Base-by-base conservation (phyloP, 2,888 invertebrate genomes). In the Ormyrus labotus region DNA sequence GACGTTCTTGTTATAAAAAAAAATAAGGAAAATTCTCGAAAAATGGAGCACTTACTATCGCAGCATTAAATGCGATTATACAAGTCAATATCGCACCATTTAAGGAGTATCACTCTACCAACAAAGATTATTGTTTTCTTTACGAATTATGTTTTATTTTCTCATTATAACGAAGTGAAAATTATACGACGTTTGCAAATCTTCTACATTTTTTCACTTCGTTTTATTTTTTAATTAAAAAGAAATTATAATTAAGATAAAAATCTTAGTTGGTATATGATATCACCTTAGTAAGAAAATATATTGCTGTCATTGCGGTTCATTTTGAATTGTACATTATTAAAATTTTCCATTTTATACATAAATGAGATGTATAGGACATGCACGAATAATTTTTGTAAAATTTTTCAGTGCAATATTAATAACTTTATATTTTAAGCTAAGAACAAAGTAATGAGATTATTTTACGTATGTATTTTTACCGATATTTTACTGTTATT, bases 391-490 rank as follows among this genome's bases (percentile, higher is more conserved):
- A 68, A 74, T 80, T 74, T 34, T 78, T 78, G n/a, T 80, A 51
- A 64, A 80, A 80, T 80, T 82, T n/a, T 76, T 76, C 50, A 68
- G 82, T 80, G 80, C 82, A 80, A 80, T 80, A 78, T 63, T 76
- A 72, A 69, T 72, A 72, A 72, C 55, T 69, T 75, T 76, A 72
- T 78, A 75, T 55, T 76, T 72, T 80, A 77, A 77, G 73, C 70
- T 80, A 80, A 80, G 73, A 82, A 77, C 77, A 80, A 79, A 72
- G 60, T 77, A 71, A 77, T 77, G 80, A 82, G 80, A 80, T 80
- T 80, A 82, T 82, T 82, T 82, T 80, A 78, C 47, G 70, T 72
- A 77, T 64, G 58, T 81, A 78, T 78, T 75, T 81, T 78, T 78
- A 72, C 75, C 63, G 71, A 53, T 76, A 73, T 79, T 79, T 79